phyloP scores from a whole-genome alignment of 2,888 invertebrate species.

The Andrena hattorfiana region DNA sequence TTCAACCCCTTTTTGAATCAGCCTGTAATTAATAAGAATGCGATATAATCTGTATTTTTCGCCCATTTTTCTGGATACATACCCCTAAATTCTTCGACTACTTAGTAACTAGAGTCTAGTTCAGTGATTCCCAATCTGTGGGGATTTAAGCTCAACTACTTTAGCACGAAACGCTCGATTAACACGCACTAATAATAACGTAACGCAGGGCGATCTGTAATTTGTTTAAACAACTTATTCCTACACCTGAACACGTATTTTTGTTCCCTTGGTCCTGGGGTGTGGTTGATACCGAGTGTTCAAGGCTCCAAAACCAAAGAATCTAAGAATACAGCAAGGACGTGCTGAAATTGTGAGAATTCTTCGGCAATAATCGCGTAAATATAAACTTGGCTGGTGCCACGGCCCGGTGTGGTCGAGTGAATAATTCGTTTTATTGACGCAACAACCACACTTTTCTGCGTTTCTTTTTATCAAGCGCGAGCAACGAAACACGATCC shows the following conservation, averaged over 20 bases:
- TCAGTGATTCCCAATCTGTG: no score
- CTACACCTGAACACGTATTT: slow-evolving; percentile 37
- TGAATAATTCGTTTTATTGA: slow-evolving; percentile 61
- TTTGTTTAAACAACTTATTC: slow-evolving; percentile 10
- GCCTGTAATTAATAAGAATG: no score
- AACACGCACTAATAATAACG: background rate
- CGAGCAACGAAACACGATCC: slow-evolving; percentile 38
- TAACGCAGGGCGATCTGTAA: background rate
- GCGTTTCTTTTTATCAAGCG: slow-evolving; percentile 38
- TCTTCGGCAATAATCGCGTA: slow-evolving; percentile 73
- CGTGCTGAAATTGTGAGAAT: slow-evolving; percentile 55
- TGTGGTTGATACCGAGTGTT: slow-evolving; percentile 42
- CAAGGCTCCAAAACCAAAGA: slow-evolving; percentile 54
- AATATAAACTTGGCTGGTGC: slow-evolving; percentile 76
- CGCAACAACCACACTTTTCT: slow-evolving; percentile 47
- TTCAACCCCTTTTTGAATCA: no score
- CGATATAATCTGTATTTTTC: no score
- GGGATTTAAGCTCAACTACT: no score
- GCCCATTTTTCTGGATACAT: no score
- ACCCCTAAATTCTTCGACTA: no score
- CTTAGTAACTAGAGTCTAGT: no score
- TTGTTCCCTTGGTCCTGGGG: slow-evolving; percentile 34
- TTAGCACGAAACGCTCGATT: background rate
- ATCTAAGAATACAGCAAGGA: slow-evolving; percentile 68
- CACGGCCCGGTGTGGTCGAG: slow-evolving; percentile 16